Conservation (phyloP, 2,888 invertebrate species). For the Spodoptera littoralis region DNA sequence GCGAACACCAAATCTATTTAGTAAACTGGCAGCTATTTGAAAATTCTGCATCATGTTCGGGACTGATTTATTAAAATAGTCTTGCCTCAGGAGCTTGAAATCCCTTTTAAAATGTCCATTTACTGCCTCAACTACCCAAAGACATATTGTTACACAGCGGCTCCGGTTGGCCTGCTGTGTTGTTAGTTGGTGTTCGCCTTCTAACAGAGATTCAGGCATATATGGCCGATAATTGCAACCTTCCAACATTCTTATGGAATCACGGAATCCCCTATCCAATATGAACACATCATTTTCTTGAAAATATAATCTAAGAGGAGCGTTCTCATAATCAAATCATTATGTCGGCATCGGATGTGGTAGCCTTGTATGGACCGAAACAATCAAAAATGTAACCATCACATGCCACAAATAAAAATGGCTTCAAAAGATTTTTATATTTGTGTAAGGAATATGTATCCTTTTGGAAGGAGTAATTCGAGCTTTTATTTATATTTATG, state of each 20-base stretch:
- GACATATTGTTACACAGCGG: constrained; percentile 23
- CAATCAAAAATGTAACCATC: constrained; percentile 16
- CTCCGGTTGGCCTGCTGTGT: constrained; percentile 25
- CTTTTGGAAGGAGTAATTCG: constrained; percentile 21
- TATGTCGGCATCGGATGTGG: constrained; percentile 19
- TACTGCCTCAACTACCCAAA: constrained; percentile 31
- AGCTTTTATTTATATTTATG: constrained; percentile 23
- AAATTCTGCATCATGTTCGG: constrained; percentile 20
- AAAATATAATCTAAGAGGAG: constrained; percentile 23
- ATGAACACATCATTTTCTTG: constrained; percentile 18
- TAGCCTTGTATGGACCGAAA: constrained; percentile 23
- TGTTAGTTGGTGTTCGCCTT: constrained; percentile 25
- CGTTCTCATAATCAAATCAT: constrained; percentile 16
- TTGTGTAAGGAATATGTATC: constrained; percentile 10
- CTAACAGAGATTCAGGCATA: constrained; percentile 20
- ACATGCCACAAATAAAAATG: constrained; percentile 21
- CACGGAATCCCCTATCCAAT: constrained; percentile 23
- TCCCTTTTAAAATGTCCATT: constrained; percentile 25
- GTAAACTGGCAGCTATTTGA: constrained; percentile 13
- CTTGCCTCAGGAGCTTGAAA: constrained; percentile 24
- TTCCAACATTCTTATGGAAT: constrained; percentile 16
- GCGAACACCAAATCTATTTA: constrained; percentile 9
- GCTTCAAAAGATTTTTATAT: constrained; percentile 10
- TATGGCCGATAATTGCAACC: constrained; percentile 10
- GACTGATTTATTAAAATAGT: constrained; percentile 20